Evolutionary conservation across 2,113 vertebrate species (phyloP).

Genomic region (Rhinopomastus cyanomelas): DNA sequence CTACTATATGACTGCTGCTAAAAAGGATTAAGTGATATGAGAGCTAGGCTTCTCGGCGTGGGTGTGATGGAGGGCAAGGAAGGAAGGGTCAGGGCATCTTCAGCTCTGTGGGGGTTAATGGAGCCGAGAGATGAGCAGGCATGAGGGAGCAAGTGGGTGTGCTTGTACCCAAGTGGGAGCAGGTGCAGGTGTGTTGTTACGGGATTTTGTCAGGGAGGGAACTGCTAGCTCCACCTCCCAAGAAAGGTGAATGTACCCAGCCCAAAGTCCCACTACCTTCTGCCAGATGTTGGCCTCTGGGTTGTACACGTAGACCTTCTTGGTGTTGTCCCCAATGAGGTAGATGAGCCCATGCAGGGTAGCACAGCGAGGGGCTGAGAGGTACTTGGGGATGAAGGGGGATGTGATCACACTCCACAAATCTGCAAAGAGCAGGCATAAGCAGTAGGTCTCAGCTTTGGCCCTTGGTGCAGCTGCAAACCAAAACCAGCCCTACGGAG

Average conservation of each 20-base stretch:
- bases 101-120: not conserved
- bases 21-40: accelerated
- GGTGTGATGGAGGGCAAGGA: not conserved
- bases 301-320: slow-evolving; percentile 91
- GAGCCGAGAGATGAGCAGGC: not conserved
- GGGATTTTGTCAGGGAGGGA: not conserved
- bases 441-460: not conserved
- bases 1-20: not conserved
- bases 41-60: accelerated
- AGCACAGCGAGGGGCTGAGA: slow-evolving; percentile 89
- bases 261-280: slow-evolving; percentile 77
- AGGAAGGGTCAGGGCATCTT: not conserved
- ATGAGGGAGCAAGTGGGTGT: not conserved
- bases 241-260: accelerated
- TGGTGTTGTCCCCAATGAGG: slow-evolving; percentile 95
- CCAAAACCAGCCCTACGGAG: not conserved
- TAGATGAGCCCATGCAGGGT: slow-evolving; percentile 86
- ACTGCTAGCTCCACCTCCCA: not conserved
- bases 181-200: not conserved
- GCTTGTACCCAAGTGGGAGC: not conserved
- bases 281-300: slow-evolving; percentile 94
- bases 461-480: not conserved
- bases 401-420: slow-evolving; percentile 88
- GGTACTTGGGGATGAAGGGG: slow-evolving; percentile 95
- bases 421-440: slow-evolving; percentile 72